phyloP scores from a whole-genome alignment of 2,888 invertebrate genomes.

The Ashinkailepas kermadecensis region DNA sequence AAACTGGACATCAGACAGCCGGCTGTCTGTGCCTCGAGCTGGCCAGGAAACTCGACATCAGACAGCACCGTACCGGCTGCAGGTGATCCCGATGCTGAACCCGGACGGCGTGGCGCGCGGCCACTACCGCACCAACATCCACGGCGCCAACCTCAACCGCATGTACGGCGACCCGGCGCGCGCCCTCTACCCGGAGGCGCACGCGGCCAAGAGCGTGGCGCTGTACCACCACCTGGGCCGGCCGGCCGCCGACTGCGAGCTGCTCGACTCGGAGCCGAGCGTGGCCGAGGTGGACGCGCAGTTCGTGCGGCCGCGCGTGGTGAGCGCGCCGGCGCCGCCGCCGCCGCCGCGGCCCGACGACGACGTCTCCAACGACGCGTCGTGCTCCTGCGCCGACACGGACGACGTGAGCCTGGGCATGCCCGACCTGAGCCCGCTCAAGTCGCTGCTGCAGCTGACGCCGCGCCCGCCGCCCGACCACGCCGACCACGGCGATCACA shows the following conservation, averaged over 20 bases:
- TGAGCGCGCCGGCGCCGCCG: slow-evolving; percentile 2
- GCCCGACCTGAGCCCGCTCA: slow-evolving; percentile 11
- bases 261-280: slow-evolving; percentile 8
- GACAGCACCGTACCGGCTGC: too few relatives aligned
- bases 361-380: slow-evolving; percentile 23
- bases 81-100: slow-evolving; percentile 76
- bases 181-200: slow-evolving; percentile 70
- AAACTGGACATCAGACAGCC: too few relatives aligned
- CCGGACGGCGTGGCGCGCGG: slow-evolving; percentile 83
- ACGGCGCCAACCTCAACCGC: slow-evolving; percentile 80
- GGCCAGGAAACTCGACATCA: too few relatives aligned
- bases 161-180: slow-evolving; percentile 73
- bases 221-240: slow-evolving; percentile 42
- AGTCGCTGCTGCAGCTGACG: slow-evolving; percentile 17
- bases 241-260: slow-evolving; percentile 12
- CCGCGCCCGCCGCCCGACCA: neutral
- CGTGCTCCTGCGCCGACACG: slow-evolving; percentile 23
- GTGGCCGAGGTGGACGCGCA: slow-evolving; percentile 22
- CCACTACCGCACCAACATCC: slow-evolving; percentile 76
- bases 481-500: neutral
- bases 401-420: slow-evolving; percentile 23
- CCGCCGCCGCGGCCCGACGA: slow-evolving; percentile 8
- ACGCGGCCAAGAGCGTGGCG: slow-evolving; percentile 65
- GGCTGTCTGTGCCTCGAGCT: too few relatives aligned
- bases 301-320: slow-evolving; percentile 17